A percentile compares a stretch with the other conserved stretches of the same genome.
Conservation (phyloP, 2,113 vertebrate genomes). For the Ramphastos sulfuratus region DNA sequence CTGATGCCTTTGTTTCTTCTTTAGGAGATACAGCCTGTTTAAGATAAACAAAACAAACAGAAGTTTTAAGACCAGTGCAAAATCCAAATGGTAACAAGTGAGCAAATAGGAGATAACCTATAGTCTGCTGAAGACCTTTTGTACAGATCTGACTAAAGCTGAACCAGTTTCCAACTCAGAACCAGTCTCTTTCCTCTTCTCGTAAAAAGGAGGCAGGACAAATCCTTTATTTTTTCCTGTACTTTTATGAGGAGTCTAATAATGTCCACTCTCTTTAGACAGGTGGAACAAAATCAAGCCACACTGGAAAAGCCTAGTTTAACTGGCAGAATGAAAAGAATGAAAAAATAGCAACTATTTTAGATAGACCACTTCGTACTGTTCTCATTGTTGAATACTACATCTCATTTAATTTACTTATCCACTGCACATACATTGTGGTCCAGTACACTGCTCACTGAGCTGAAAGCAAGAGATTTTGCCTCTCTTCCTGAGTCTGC, state of each 20-base stretch:
- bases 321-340: neutral
- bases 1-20: conserved; percentile 90
- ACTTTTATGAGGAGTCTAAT: neutral
- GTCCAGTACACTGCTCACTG: neutral
- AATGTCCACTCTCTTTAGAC: neutral
- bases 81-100: neutral
- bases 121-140: neutral
- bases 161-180: neutral
- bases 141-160: neutral
- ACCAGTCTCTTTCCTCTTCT: neutral
- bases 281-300: neutral
- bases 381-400: neutral
- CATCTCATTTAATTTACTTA: neutral
- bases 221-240: neutral
- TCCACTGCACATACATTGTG: neutral
- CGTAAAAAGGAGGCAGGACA: neutral
- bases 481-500: neutral
- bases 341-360: neutral
- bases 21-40: conserved; percentile 89
- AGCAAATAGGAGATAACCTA: neutral
- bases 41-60: neutral
- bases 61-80: neutral
- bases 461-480: conserved; percentile 11
- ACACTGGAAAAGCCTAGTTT: neutral
- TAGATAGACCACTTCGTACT: neutral